Base-by-base conservation (phyloP, 2,797 vertebrate genomes). In the Sparidentex hasta region DNA sequence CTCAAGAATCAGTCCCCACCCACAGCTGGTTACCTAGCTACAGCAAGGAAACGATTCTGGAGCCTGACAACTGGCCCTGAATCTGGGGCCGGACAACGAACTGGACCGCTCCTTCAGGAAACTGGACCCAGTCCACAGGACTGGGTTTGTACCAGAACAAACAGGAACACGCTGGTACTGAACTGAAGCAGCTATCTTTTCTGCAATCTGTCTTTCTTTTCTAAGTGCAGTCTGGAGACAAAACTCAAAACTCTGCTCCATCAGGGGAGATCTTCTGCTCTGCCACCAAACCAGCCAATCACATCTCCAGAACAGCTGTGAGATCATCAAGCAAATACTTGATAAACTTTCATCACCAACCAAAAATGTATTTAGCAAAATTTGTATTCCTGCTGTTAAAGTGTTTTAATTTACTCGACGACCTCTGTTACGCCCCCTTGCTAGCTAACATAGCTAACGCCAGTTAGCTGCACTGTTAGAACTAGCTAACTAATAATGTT, bases 231-330 rank as follows among this genome's bases (percentile, higher is more conserved):
- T 23, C 54, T 55, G 71, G 67, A 50, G 62, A 48, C 46, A n/a
- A 47, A 54, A 8, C 38, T 62, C 14, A 8, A 47, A 54, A 8
- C 44, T 62, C 18, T 6, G 1, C 69, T 44, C 27, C 17, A 14
- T 50, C 61, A 71, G 61, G 68, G 54, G 57, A 55, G 17, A 21
- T 25, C 7, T 1, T 23, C 20, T 27, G 13, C 27, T 54, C 74
- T 56, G 75, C 55, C 58, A 29, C 48, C 66, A 63, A 84, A 82
- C 71, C 83, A 80, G 84, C 79, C 87, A 84, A 76, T 85, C 82
- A 76, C 3, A 25, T 54, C 4, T 21, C 50, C 5, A 44, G 43
- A 44, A 14, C n/a, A 21, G 9, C 16, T 58, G 44, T 73, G 29
- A 48, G 41, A 13, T 41, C 71, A 46, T 2, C 41, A 25, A 55